phyloP scores from a whole-genome alignment of 2,797 vertebrate genomes.

The Chelmon rostratus region DNA sequence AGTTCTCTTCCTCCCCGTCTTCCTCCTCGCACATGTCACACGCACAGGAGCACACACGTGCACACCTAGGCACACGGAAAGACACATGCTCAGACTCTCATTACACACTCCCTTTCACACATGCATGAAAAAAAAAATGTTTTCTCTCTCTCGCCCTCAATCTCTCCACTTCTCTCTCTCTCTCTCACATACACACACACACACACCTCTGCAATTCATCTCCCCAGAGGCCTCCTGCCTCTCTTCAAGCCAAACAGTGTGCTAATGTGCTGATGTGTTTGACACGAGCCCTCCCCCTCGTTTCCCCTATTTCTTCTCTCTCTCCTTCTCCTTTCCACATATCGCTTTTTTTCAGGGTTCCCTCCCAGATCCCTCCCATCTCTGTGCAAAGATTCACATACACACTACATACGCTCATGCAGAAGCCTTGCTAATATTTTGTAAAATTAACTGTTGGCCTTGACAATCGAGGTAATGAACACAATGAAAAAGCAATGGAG shows the following conservation, averaged over 20 bases:
- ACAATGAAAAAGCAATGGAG: constrained; percentile 49
- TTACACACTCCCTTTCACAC: constrained; percentile 28
- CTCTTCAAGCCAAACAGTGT: constrained; percentile 67
- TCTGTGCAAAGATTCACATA: neutral
- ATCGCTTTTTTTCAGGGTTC: constrained; percentile 50
- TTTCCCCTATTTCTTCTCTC: constrained; percentile 45
- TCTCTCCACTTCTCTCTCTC: constrained; percentile 22
- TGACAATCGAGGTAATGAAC: constrained; percentile 40
- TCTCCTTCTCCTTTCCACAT: constrained; percentile 25
- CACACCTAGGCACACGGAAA: constrained; percentile 26
- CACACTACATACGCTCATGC: neutral
- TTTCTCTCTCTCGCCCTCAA: constrained; percentile 10
- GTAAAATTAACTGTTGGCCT: constrained; percentile 40
- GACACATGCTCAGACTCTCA: constrained; percentile 36
- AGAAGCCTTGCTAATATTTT: constrained; percentile 26
- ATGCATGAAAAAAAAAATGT: constrained; percentile 14
- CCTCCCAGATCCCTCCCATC: neutral
- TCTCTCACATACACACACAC: constrained; percentile 19
- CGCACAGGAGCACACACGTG: constrained; percentile 16
- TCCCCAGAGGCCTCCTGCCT: constrained; percentile 61
- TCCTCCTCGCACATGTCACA: constrained; percentile 41
- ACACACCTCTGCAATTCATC: constrained; percentile 48
- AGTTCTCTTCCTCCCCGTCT: constrained; percentile 50
- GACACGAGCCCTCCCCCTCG: constrained; percentile 48
- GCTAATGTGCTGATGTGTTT: constrained; percentile 75